These are phyloP conservation scores for Manacus vitellinus DNA, from an alignment of 2,113 vertebrate species.

Conservation along the genomic window DNA sequence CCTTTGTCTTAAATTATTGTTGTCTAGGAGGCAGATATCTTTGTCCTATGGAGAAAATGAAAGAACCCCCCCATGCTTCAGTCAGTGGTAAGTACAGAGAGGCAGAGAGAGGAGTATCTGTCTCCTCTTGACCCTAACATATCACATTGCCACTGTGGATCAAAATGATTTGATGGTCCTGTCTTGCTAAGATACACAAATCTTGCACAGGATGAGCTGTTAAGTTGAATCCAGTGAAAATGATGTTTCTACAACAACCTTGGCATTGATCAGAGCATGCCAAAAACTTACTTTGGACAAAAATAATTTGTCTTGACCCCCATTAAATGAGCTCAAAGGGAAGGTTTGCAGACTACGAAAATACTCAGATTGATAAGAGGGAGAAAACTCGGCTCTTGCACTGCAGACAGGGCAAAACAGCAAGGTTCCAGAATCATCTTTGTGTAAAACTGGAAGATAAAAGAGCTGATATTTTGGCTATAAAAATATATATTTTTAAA, in stretches of 20 bases:
- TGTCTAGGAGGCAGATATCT: constrained; percentile 75
- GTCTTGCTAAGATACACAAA: background rate
- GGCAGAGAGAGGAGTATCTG: background rate
- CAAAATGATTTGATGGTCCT: background rate
- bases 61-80: background rate
- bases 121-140: background rate
- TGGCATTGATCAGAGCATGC: background rate
- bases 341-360: background rate
- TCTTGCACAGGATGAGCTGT: background rate
- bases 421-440: background rate
- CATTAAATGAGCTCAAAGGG: background rate
- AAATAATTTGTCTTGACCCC: background rate
- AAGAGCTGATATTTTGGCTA: background rate
- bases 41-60: constrained; percentile 58
- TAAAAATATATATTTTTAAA: background rate
- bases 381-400: background rate
- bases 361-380: background rate
- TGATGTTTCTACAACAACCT: background rate
- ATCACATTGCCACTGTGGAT: background rate
- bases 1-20: constrained; percentile 74
- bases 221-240: background rate
- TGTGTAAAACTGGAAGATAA: background rate
- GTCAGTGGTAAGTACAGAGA: background rate
- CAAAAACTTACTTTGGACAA: background rate
- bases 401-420: background rate